Evolutionary conservation across 2,888 invertebrate genomes (phyloP).

Genomic region (Cenopis cana): DNA sequence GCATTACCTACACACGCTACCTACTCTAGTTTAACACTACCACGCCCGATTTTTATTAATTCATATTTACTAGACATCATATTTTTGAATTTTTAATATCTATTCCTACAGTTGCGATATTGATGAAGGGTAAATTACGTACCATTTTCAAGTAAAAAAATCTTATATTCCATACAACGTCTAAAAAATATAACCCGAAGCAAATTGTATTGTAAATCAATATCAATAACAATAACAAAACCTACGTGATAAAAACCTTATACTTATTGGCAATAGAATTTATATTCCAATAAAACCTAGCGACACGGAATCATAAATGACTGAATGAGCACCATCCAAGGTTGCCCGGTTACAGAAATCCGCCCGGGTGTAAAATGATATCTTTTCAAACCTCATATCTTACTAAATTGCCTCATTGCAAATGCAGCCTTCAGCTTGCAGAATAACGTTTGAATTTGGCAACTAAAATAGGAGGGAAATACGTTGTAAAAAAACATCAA

Average conservation of each 20-base stretch:
- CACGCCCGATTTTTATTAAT: too few relatives aligned
- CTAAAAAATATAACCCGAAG: constrained; percentile 5
- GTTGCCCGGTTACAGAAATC: constrained; percentile 65
- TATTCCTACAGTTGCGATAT: too few relatives aligned
- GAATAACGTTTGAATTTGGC: constrained; percentile 15
- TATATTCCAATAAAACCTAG: constrained; percentile 46
- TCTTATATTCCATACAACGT: neutral
- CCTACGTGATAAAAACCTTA: neutral
- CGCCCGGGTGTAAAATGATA: neutral
- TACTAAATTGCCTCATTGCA: neutral
- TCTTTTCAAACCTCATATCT: constrained; percentile 6
- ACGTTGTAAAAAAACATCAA: neutral
- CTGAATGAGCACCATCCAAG: constrained; percentile 53
- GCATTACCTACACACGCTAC: too few relatives aligned
- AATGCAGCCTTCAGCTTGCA: neutral
- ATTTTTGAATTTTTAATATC: too few relatives aligned
- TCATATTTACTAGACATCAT: too few relatives aligned
- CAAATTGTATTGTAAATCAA: constrained; percentile 3
- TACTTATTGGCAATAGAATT: constrained; percentile 4
- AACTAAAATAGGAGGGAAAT: neutral
- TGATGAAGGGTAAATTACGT: too few relatives aligned
- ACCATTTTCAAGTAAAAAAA: neutral
- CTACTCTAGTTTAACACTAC: too few relatives aligned
- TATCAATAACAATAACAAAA: constrained; percentile 5
- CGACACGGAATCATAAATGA: constrained; percentile 52